Conservation (phyloP, 2,888 invertebrate genomes). For the Xanthorhoe spadicearia region DNA sequence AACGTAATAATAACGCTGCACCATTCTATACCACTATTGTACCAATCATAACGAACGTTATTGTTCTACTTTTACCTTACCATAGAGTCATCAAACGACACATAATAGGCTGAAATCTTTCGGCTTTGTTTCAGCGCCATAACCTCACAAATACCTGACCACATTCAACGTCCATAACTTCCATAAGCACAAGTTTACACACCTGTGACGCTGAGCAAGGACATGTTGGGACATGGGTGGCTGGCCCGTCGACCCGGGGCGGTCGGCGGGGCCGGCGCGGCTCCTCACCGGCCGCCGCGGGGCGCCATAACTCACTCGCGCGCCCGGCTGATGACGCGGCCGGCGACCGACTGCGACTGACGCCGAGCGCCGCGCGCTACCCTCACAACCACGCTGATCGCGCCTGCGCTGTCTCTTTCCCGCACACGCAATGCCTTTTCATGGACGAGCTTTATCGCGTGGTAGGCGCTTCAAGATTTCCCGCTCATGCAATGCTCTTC, state of each 20-base stretch:
- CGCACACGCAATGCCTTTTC: background rate
- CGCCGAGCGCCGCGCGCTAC: slow-evolving; percentile 39
- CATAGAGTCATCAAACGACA: background rate
- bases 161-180: slow-evolving; percentile 66
- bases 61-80: too few relatives aligned
- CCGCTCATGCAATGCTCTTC: too few relatives aligned
- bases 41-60: background rate
- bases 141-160: slow-evolving; percentile 54
- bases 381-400: slow-evolving; percentile 24
- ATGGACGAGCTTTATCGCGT: background rate
- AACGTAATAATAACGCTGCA: too few relatives aligned
- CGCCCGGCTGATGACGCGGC: slow-evolving; percentile 78
- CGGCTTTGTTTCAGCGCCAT: slow-evolving; percentile 9
- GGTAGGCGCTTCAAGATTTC: too few relatives aligned
- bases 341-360: slow-evolving; percentile 72
- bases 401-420: slow-evolving; percentile 21
- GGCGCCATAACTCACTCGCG: slow-evolving; percentile 79
- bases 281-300: slow-evolving; percentile 84
- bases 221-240: slow-evolving; percentile 80
- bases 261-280: slow-evolving; percentile 84
- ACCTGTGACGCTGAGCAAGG: slow-evolving; percentile 85
- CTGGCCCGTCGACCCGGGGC: slow-evolving; percentile 83
- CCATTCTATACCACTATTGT: slow-evolving; percentile 9
- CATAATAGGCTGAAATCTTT: slow-evolving; percentile 10
- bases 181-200: slow-evolving; percentile 61